Conservation (phyloP, 2,797 vertebrate species). For the Coreius guichenoti region DNA sequence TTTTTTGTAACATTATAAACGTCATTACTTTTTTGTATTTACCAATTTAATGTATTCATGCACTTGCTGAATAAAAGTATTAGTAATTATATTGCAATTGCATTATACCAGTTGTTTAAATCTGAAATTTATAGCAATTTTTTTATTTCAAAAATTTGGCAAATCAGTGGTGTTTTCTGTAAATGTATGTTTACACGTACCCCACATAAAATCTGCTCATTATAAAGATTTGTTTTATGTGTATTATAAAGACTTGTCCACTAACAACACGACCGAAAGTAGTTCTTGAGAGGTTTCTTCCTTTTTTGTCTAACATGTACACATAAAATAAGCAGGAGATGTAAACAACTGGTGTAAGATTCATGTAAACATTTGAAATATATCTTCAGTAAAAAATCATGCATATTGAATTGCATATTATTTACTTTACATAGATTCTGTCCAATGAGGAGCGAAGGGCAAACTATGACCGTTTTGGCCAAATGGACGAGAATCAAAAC, state of each 20-base stretch:
- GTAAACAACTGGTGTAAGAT: neutral
- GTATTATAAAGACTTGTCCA: neutral
- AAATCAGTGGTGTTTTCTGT: neutral
- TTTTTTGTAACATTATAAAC: too few species aligned
- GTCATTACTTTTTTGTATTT: too few species aligned
- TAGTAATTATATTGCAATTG: too few species aligned
- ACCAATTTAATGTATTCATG: too few species aligned
- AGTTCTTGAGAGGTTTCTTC: neutral
- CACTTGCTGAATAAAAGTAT: too few species aligned
- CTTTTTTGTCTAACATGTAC: neutral
- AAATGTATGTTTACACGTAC: neutral
- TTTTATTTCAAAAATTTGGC: neutral
- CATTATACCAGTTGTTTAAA: too few species aligned
- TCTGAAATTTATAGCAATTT: neutral
- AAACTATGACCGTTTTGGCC: constrained; percentile 91
- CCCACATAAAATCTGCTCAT: neutral
- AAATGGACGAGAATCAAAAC: constrained; percentile 88
- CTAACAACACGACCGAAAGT: neutral
- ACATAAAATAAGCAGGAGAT: neutral
- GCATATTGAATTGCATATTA: neutral
- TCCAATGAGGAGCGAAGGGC: constrained; percentile 91
- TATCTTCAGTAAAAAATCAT: neutral
- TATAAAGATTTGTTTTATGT: neutral
- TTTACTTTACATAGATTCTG: constrained; percentile 77
- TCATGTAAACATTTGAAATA: neutral